Evolutionary conservation across 1,140 invertebrate species (phyloP).

Genomic region (Tachypleus tridentatus): DNA sequence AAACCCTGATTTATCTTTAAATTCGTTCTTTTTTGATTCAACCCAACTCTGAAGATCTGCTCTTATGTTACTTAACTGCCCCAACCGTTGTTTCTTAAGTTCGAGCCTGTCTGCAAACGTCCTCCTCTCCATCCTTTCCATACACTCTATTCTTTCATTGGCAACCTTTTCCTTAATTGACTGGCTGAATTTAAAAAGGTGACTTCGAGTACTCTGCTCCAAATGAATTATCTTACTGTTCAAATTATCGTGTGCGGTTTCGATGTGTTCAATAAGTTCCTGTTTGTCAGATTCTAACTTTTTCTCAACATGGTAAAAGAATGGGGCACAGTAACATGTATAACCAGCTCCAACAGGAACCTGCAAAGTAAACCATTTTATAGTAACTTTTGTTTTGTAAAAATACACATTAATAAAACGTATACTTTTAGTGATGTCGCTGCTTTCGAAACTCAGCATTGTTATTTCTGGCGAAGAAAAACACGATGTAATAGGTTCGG

Average conservation of each 20-base stretch:
- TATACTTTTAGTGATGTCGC: no score
- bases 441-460: no score
- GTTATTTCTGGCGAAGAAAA: no score
- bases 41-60: no score
- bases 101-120: slow-evolving; percentile 17
- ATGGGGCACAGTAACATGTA: slow-evolving; percentile 65
- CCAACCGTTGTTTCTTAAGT: slow-evolving; percentile 16
- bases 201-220: slow-evolving; percentile 60
- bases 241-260: slow-evolving; percentile 62
- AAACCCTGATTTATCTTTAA: no score
- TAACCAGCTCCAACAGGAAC: slow-evolving; percentile 80
- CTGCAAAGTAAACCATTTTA: slow-evolving; percentile 26
- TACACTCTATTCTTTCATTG: slow-evolving; percentile 20
- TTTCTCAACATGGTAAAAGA: slow-evolving; percentile 75
- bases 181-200: slow-evolving; percentile 50
- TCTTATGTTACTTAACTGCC: background rate
- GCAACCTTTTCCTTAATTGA: slow-evolving; percentile 26
- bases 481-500: no score
- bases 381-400: no score
- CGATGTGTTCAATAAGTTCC: slow-evolving; percentile 68
- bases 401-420: no score
- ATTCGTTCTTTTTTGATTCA: no score
- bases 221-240: slow-evolving; percentile 62
- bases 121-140: slow-evolving; percentile 16
- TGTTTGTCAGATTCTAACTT: slow-evolving; percentile 70